Evolutionary conservation across 2,888 invertebrate genomes (phyloP), one percentile per base, ranked within the genome.

Genomic region (Agonopterix arenella): DNA sequence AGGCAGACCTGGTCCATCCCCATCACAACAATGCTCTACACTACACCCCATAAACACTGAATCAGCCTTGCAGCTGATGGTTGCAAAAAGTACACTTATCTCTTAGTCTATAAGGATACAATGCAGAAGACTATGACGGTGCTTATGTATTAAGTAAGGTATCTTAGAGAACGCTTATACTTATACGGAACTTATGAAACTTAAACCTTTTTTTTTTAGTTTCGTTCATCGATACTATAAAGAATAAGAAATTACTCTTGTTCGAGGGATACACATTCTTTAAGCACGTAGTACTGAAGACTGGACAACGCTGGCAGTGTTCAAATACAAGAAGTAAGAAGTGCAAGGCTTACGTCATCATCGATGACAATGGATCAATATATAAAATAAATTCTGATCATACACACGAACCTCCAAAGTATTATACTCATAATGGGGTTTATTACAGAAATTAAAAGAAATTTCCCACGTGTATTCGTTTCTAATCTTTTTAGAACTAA

Each of bases 341-440:
- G 16, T 54, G 54, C 37, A 37, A 49, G 2, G 46, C 54, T 2
- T 54, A 52, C 37, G 46, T 52, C 10, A 28, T 54, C 37, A 11
- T 52, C 10, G 48, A 11, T 11, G n/a, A 44, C 2, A 16, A 52
- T 13, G 50, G 48, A 7, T 9, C 2, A 9, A 28, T 41, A 11
- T 3, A 44, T 8, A 53, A 48, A 37, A 7, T 5, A 18, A 45
- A 45, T 5, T 49, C 41, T 4, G 45, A 13, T 7, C 52, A 52
- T 8, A 41, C n/a, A 1, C 52, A 52, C 38, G 37, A 45, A 1
- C 45, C 49, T 3, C 11, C 45, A 0, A 1, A 16, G 8, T 52
- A 47, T 43, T 36, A 43, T 8, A 47, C n/a, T 11, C 11, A 13
- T 10, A 11, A 36, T 8, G 52, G 49, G 4, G 11, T n/a, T 1